phyloP scores from a whole-genome alignment of 2,888 invertebrate genomes.

The Standfussiana lucernea region DNA sequence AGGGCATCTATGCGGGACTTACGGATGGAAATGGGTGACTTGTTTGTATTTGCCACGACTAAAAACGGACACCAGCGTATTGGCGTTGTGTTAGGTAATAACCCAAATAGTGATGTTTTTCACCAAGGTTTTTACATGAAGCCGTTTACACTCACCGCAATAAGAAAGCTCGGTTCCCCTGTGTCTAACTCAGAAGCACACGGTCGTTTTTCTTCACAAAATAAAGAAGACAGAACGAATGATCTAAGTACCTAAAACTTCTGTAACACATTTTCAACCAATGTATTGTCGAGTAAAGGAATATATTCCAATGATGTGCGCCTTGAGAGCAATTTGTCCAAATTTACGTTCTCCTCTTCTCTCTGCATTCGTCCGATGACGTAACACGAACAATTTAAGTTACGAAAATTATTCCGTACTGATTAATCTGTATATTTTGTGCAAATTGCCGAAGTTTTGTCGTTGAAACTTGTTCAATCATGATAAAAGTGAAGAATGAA shows the following conservation, averaged over 20 bases:
- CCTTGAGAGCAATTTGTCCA: constrained; percentile 63
- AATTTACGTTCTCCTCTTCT: constrained; percentile 61
- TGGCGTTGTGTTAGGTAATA: no score
- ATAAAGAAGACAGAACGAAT: constrained; percentile 8
- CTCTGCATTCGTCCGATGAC: constrained; percentile 32
- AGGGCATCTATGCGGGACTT: not conserved
- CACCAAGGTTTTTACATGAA: not conserved
- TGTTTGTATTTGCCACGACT: not conserved
- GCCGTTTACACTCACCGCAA: not conserved
- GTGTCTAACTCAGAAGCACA: not conserved
- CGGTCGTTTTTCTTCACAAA: constrained; percentile 6
- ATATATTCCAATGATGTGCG: constrained; percentile 61
- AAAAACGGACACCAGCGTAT: not conserved
- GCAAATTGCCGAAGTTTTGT: constrained; percentile 31
- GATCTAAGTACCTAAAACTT: constrained; percentile 1
- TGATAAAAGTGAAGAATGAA: constrained; percentile 19
- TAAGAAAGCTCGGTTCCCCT: not conserved
- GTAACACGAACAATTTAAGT: constrained; percentile 53
- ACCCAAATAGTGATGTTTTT: not conserved
- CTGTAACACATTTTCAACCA: constrained; percentile 39
- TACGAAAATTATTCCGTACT: constrained; percentile 41
- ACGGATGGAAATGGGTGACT: not conserved
- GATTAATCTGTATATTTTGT: constrained; percentile 42
- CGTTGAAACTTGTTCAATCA: constrained; percentile 30
- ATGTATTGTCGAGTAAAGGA: constrained; percentile 40